Base-by-base conservation (phyloP, 2,113 vertebrate genomes). In the Corythornis vintsioides region DNA sequence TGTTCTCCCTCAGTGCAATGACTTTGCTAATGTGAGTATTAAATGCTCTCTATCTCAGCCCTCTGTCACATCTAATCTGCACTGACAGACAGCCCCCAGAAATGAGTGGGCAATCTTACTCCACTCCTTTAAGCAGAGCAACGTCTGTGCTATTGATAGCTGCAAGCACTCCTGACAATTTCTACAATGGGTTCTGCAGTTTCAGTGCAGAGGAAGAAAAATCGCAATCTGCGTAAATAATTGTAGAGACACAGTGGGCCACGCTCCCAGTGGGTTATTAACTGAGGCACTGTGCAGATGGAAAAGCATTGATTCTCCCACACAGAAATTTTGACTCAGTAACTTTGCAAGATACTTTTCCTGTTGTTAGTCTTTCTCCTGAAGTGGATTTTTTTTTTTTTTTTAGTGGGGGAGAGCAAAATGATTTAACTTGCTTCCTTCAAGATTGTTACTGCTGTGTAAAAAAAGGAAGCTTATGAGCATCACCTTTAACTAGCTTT, bases 71-170 rank as follows among this genome's bases (percentile, higher is more conserved):
- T 90, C 20, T 67, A 89, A 96, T 94, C 81, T 47, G 40, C 94
- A 92, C 61, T 95, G 95, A 94, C 89, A 94, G 95, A 91, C 94
- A 95, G 89, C 96, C 95, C 95, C 92, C 95, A 52, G 91, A 94
- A 95, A 69, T 45, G 93, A 95, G 94, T 95, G 94, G 95, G 96
- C 92, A 94, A 13, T 89, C 75, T 92, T 86, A 95, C 92, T 91
- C 90, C 69, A 55, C 53, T 93, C 64, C 64, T 95, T 93, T 81
- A 57, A 80, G 93, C 80, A 94, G 74, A 86, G 85, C 50, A 60
- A 7, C 9, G 85, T 95, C 94, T 96, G 72, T 83, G 73, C 94
- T 97, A 96, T 96, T 96, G 94, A 94, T 96, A 97, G 93, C 72
- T 86, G 60, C 52, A 93, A 57, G 75, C 1, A 0, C 72, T 91